A percentile compares a stretch with the other conserved stretches of the same genome.
These are phyloP conservation scores for Accipiter virgatus DNA, from an alignment of 2,113 vertebrate genomes.

Conservation along the genomic window DNA sequence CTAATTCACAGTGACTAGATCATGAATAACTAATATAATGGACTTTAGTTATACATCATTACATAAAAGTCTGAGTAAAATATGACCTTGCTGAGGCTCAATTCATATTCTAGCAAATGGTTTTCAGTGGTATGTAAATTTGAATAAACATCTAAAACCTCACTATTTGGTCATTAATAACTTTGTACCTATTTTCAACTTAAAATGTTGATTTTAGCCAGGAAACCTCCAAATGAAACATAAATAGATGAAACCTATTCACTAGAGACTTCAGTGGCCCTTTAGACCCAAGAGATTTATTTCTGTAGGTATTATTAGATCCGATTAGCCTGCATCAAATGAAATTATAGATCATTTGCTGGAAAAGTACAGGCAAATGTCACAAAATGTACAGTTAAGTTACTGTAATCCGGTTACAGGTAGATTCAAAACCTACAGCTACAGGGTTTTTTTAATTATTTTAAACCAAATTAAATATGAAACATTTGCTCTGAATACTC, in stretches of 20 bases:
- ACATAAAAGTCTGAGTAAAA: not conserved
- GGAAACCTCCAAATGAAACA: not conserved
- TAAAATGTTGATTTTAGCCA: not conserved
- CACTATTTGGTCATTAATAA: not conserved
- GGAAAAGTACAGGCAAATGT: not conserved
- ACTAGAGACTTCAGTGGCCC: not conserved
- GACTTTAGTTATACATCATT: not conserved
- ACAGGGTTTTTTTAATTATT: not conserved
- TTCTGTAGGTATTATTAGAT: not conserved
- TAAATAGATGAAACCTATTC: not conserved
- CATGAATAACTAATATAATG: not conserved
- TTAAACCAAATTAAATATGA: not conserved
- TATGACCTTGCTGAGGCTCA: not conserved
- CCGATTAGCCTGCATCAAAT: slow-evolving; percentile 9
- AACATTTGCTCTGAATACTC: not conserved
- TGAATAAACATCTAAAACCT: not conserved
- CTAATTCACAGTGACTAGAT: not conserved
- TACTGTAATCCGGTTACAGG: not conserved
- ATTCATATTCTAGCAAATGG: not conserved
- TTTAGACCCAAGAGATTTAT: not conserved
- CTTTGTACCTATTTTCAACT: not conserved
- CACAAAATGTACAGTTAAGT: not conserved
- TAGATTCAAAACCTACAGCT: not conserved
- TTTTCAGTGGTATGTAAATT: not conserved
- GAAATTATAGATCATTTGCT: not conserved